These are phyloP conservation scores for Tor tambroides DNA, from an alignment of 2,113 vertebrate species.

Conservation along the genomic window DNA sequence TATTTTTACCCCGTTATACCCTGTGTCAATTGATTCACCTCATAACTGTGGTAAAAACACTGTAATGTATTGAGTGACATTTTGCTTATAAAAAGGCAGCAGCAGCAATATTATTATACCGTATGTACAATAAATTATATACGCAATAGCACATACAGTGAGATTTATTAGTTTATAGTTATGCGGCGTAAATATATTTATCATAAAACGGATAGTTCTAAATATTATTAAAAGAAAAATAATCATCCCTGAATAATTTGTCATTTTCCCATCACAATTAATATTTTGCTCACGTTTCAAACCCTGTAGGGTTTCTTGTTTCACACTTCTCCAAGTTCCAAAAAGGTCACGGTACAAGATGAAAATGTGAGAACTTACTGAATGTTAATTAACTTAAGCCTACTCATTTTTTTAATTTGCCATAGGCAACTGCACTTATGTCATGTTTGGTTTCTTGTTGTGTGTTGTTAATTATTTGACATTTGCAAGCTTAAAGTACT, in stretches of 20 bases:
- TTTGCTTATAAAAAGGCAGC: no score
- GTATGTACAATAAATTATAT: no score
- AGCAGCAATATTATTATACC: no score
- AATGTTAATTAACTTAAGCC: background rate
- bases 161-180: no score
- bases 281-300: background rate
- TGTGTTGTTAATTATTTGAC: background rate
- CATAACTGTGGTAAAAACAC: background rate
- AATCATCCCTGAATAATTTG: background rate
- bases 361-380: background rate
- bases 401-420: background rate
- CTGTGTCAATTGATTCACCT: no score
- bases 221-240: no score
- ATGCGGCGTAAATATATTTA: no score
- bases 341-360: background rate
- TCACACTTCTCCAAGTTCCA: constrained; percentile 2
- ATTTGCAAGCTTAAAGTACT: background rate
- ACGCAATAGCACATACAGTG: no score
- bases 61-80: background rate
- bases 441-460: background rate
- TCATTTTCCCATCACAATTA: background rate
- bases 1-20: background rate
- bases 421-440: background rate
- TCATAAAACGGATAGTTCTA: no score
- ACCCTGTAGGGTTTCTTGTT: background rate